Percentiles rank a stretch among this genome's conserved stretches.
Conservation (phyloP, 1,140 invertebrate genomes). For the Drosophila sproati region DNA sequence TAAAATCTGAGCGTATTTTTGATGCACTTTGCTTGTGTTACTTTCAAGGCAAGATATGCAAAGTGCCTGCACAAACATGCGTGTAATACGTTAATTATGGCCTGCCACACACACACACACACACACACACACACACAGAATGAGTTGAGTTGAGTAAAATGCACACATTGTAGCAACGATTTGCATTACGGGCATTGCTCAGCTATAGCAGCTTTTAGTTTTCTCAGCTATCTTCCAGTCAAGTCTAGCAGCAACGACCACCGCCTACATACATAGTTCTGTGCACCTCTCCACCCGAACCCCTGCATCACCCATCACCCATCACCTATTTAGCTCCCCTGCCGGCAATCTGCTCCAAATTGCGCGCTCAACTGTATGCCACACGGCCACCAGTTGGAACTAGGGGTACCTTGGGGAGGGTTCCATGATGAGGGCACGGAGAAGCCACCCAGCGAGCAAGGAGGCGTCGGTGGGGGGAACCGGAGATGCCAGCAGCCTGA, state of each 20-base stretch:
- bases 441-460: no score
- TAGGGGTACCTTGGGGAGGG: neutral
- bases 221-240: slow-evolving; percentile 52
- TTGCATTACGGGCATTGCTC: slow-evolving; percentile 78
- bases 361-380: slow-evolving; percentile 72
- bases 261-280: slow-evolving; percentile 29
- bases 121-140: neutral
- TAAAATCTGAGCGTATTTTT: slow-evolving; percentile 20
- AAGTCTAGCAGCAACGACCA: slow-evolving; percentile 34
- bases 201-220: slow-evolving; percentile 46
- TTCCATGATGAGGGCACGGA: no score
- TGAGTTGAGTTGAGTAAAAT: slow-evolving; percentile 10
- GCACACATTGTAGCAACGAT: slow-evolving; percentile 75
- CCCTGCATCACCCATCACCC: neutral
- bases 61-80: slow-evolving; percentile 76
- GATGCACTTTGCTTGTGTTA: slow-evolving; percentile 8
- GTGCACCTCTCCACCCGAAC: slow-evolving; percentile 2
- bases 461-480: neutral
- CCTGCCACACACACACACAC: slow-evolving; percentile 12
- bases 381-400: slow-evolving; percentile 2
- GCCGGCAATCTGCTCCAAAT: slow-evolving; percentile 76
- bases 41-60: slow-evolving; percentile 53
- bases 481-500: slow-evolving; percentile 20
- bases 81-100: slow-evolving; percentile 79
- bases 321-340: slow-evolving; percentile 15